These are phyloP conservation scores for Beroe forskalii DNA, from an alignment of 37 sponge, comb jelly and placozoan species.

Conservation along the genomic window DNA sequence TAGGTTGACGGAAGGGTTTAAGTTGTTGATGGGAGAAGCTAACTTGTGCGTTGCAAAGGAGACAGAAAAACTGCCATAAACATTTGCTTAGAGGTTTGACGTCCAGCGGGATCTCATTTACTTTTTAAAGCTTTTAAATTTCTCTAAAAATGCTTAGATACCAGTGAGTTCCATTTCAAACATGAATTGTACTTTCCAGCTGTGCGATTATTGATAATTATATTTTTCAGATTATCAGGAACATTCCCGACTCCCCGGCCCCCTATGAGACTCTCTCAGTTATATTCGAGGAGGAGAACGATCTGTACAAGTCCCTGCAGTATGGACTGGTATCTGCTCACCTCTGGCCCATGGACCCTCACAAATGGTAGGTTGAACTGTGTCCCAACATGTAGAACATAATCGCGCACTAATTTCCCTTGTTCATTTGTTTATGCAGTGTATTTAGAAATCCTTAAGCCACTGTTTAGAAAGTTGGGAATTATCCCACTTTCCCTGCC, in stretches of 20 bases:
- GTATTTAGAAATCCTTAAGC: too few species aligned
- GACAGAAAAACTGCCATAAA: constrained; percentile 54
- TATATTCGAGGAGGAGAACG: constrained; percentile 39
- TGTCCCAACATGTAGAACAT: background rate
- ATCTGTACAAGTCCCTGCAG: constrained; percentile 37
- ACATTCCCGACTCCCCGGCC: constrained; percentile 23
- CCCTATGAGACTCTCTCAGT: constrained; percentile 35
- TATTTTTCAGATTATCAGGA: constrained; percentile 38
- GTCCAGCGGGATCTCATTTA: too few species aligned
- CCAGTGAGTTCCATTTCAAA: too few species aligned
- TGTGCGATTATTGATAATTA: too few species aligned
- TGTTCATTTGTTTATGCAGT: too few species aligned
- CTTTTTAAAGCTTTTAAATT: too few species aligned
- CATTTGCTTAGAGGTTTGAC: constrained; percentile 37
- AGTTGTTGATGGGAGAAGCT: constrained; percentile 49
- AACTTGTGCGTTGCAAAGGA: constrained; percentile 14
- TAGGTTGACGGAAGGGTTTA: constrained; percentile 25
- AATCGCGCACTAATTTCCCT: too few species aligned
- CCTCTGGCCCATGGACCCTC: constrained; percentile 47
- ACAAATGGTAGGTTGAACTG: constrained; percentile 48
- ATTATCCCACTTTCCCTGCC: too few species aligned
- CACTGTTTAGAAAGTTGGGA: too few species aligned
- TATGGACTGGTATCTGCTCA: constrained; percentile 41
- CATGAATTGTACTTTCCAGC: too few species aligned
- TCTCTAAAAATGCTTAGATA: too few species aligned